Conservation (phyloP, 2,113 vertebrate species). For the Varanus komodoensis region DNA sequence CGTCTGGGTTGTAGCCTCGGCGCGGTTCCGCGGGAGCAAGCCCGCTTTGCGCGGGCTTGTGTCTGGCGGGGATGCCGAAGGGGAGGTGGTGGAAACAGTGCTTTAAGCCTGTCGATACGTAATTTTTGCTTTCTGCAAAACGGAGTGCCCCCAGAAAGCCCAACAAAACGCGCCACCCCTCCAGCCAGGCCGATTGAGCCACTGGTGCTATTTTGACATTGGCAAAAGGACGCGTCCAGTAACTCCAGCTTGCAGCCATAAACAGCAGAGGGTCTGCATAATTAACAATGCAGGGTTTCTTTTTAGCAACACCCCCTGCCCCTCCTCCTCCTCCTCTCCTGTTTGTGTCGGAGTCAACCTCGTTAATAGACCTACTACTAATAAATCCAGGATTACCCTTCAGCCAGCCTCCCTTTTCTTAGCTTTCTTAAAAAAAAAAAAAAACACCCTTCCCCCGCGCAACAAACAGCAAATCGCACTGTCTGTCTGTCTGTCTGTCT, state of each 20-base stretch:
- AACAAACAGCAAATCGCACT: not conserved
- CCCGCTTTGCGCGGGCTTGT: not conserved
- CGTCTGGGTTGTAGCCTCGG: not conserved
- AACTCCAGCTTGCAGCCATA: conserved; percentile 46
- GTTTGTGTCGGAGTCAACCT: conserved; percentile 60
- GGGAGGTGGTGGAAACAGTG: not conserved
- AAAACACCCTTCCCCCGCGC: too few relatives aligned
- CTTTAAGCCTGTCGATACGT: too few relatives aligned
- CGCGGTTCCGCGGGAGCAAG: not conserved
- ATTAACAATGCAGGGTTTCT: conserved; percentile 60
- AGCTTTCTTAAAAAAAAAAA: not conserved
- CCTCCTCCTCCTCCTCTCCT: conserved; percentile 21
- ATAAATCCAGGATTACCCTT: not conserved
- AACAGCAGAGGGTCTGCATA: conserved; percentile 18
- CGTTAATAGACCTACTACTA: not conserved
- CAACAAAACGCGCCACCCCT: not conserved
- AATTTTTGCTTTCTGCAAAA: not conserved
- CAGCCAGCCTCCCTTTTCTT: not conserved
- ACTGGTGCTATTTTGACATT: conserved; percentile 65
- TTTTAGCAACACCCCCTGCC: not conserved
- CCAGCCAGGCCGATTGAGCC: conserved; percentile 9
- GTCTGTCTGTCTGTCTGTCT: not conserved
- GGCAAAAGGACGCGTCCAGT: conserved; percentile 68
- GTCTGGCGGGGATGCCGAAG: too few relatives aligned
- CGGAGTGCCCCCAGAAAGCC: not conserved